These are phyloP conservation scores for Anas bahamensis DNA, from an alignment of 2,797 vertebrate species.

Conservation along the genomic window DNA sequence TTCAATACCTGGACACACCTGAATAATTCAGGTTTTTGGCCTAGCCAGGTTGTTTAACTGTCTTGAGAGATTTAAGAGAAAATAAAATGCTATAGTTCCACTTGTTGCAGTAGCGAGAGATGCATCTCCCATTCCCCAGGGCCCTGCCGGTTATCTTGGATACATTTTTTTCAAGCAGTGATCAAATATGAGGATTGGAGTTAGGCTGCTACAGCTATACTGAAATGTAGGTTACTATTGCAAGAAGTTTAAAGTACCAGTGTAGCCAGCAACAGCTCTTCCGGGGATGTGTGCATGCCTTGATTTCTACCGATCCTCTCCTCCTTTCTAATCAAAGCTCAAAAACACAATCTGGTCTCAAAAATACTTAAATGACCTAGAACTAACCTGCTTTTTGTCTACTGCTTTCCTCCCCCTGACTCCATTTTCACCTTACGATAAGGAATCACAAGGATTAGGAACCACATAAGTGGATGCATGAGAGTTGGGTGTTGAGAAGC, in stretches of 20 bases:
- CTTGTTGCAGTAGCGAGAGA: not conserved
- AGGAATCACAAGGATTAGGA: not conserved
- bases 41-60: not conserved
- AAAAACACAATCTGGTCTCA: not conserved
- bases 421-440: not conserved
- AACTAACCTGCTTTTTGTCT: not conserved
- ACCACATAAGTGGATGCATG: too few relatives aligned
- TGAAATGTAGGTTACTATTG: not conserved
- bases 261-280: not conserved
- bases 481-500: not conserved
- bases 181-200: not conserved
- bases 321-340: not conserved
- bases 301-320: not conserved
- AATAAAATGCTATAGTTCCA: not conserved
- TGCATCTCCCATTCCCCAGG: not conserved
- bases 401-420: not conserved
- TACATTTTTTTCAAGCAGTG: not conserved
- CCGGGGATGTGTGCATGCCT: fast-evolving
- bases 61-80: not conserved
- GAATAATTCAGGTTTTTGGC: not conserved
- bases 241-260: not conserved
- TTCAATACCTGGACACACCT: not conserved
- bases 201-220: not conserved
- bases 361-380: not conserved
- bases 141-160: not conserved